Percentiles rank a stretch among this genome's conserved stretches.
phyloP scores from a whole-genome alignment of 2,888 invertebrate genomes.

The Gastrophysa polygoni region DNA sequence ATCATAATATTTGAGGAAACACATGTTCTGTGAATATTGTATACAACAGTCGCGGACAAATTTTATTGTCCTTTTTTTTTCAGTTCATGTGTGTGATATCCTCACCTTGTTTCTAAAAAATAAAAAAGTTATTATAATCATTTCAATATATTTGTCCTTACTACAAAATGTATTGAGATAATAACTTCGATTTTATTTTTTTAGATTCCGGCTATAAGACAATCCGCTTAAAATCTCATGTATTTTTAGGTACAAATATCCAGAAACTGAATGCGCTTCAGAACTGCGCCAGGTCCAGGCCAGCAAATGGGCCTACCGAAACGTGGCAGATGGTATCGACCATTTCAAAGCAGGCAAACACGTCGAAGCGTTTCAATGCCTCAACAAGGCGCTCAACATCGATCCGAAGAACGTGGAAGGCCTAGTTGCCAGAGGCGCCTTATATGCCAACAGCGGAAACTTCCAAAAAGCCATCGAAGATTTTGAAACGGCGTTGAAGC shows the following conservation, averaged over 20 bases:
- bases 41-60: too few species aligned
- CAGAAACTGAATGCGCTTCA: slow-evolving; percentile 79
- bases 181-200: too few species aligned
- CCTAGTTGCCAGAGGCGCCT: slow-evolving; percentile 86
- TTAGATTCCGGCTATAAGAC: too few species aligned
- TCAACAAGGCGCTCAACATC: slow-evolving; percentile 91
- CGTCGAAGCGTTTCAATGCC: slow-evolving; percentile 92
- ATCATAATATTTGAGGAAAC: too few species aligned
- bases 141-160: too few species aligned
- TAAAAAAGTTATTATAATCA: too few species aligned
- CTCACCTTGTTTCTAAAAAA: too few species aligned
- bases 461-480: slow-evolving; percentile 94
- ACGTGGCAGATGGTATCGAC: slow-evolving; percentile 93
- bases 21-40: too few species aligned
- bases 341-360: slow-evolving; percentile 93
- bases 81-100: too few species aligned
- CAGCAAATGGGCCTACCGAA: slow-evolving; percentile 90
- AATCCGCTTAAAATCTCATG: too few species aligned
- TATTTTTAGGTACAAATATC: slow-evolving; percentile 74
- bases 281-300: slow-evolving; percentile 89
- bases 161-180: too few species aligned
- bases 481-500: slow-evolving; percentile 87
- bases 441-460: slow-evolving; percentile 93
- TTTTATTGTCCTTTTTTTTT: too few species aligned
- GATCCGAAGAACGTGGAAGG: slow-evolving; percentile 93